Conservation (phyloP, 2,888 invertebrate genomes). For the Sarcophaga subvicina region DNA sequence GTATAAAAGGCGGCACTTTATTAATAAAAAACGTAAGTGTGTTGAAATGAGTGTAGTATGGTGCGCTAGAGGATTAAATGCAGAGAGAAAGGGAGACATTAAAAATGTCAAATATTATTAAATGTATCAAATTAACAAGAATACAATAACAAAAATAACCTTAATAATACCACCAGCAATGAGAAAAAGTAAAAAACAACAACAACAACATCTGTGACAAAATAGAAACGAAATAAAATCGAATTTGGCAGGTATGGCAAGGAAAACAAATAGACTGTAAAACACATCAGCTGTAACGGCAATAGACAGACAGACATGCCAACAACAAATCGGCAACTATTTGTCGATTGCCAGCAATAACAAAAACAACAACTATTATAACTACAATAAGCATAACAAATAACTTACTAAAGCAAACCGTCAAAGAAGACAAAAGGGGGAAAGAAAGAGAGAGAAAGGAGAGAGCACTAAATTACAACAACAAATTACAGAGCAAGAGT, state of each 20-base stretch:
- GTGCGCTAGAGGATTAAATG: not conserved
- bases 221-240: conserved; percentile 25
- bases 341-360: too few species aligned
- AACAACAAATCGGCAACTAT: not conserved
- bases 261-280: not conserved
- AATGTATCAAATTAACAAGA: conserved; percentile 26
- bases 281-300: not conserved
- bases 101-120: conserved; percentile 47
- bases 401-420: not conserved
- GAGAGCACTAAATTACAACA: not conserved
- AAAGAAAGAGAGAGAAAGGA: not conserved
- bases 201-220: not conserved
- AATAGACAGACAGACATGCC: not conserved
- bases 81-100: not conserved
- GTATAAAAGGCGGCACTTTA: not conserved
- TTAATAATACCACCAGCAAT: not conserved
- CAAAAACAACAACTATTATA: too few species aligned
- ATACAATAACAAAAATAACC: not conserved
- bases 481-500: not conserved
- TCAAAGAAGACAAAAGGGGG: not conserved
- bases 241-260: conserved; percentile 33
- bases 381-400: not conserved
- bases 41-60: conserved; percentile 31
- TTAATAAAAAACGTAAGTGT: not conserved
- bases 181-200: not conserved